Evolutionary conservation across 2,113 vertebrate genomes (phyloP).

Genomic region (Spermophilus dauricus): DNA sequence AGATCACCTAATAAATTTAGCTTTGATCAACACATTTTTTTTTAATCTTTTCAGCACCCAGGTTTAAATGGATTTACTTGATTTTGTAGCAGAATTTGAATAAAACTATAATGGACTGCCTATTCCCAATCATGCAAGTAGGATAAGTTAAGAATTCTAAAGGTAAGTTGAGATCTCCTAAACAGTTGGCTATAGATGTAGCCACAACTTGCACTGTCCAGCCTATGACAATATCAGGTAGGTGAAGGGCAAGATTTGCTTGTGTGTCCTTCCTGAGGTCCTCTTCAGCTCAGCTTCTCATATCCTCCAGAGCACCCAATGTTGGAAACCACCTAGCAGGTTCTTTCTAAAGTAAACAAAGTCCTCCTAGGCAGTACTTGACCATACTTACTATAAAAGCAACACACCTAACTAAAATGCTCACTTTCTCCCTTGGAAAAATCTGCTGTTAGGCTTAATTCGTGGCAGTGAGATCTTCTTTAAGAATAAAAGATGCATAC

Average conservation of each 20-base stretch:
- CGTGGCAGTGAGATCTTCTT: neutral
- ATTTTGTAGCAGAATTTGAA: neutral
- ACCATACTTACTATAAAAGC: neutral
- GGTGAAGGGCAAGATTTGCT: neutral
- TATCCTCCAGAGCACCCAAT: neutral
- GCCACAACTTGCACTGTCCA: neutral
- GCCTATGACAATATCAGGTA: neutral
- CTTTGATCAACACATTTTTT: neutral
- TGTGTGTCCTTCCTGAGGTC: neutral
- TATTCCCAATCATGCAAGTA: neutral
- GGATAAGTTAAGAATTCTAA: neutral
- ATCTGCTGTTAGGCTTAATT: neutral
- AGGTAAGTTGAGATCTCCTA: neutral
- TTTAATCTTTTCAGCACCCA: neutral
- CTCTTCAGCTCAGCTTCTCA: neutral
- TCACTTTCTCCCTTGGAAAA: neutral
- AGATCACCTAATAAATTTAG: neutral
- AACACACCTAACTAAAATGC: neutral
- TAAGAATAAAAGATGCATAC: neutral
- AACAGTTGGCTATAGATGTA: neutral
- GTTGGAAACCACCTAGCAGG: neutral
- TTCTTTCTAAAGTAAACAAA: slow-evolving; percentile 1
- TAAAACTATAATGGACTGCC: neutral
- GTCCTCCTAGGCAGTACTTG: neutral
- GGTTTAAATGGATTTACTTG: neutral